Base-by-base conservation (phyloP, 2,113 vertebrate species). In the Lathamus discolor region DNA sequence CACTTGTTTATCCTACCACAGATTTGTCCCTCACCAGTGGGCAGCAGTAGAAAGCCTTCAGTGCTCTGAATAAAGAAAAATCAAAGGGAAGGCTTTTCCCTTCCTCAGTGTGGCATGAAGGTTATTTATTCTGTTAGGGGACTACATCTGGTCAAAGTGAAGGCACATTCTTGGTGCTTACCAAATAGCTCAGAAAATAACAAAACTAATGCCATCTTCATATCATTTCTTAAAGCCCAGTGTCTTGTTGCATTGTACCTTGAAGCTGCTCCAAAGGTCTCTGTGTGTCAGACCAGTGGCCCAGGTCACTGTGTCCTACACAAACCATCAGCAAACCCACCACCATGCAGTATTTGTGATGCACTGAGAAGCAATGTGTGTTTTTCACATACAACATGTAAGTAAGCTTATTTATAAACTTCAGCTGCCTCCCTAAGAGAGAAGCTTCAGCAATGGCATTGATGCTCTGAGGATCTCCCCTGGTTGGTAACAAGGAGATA, bases 1-100 rank as follows among this genome's bases (percentile, higher is more conserved):
- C 77, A 9, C 29, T 66, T 95, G 41, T 95, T 95, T 92, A 69
- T 73, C 24, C 2, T 24, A 17, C 59, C 43, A 69, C 19, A 66
- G 63, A 41, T 75, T 79, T 85, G 35, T 43, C 87, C 77, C 66
- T 66, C 63, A 59, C 29, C 83, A 22, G 49, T 18, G 74, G 85
- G 29, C 75, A 86, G 73, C 51, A 75, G 35, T 51, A n/a, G 84
- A 76, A 95, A 91, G 80, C 46, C 29, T 43, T 48, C 59, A 35
- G 43, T 23, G 20, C 69, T 62, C 46, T 41, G 52, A 52, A 67
- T 39, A 57, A 72, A 41, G 74, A 14, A n/a, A 62, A 90, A 85
- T 94, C 82, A 91, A 83, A 93, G 70, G 67, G 28, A 68, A 76
- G 37, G 33, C 35, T 92, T 91, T 88, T 68, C 43, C 43, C 14